Evolutionary conservation across 2,888 invertebrate species (phyloP).

Genomic region (Dastarcus helophoroides): DNA sequence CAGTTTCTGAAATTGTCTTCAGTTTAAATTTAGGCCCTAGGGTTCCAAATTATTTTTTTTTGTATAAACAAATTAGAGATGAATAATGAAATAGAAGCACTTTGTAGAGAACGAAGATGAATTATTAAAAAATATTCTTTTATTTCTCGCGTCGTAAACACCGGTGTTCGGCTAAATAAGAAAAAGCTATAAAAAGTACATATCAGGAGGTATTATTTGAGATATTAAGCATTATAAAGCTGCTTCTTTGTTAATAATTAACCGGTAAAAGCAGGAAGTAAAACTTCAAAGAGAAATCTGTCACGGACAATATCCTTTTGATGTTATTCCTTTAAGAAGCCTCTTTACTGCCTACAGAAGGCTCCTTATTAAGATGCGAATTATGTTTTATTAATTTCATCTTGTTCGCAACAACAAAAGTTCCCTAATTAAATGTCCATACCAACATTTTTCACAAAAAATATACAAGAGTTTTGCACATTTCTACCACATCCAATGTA

Average conservation of each 20-base stretch:
- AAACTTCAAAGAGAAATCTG: slow-evolving; percentile 34
- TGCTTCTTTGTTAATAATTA: slow-evolving; percentile 36
- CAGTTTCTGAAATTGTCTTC: too few species aligned
- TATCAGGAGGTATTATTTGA: slow-evolving; percentile 26
- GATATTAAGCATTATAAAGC: slow-evolving; percentile 29
- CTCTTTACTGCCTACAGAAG: slow-evolving; percentile 12
- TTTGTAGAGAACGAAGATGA: too few species aligned
- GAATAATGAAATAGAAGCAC: too few species aligned
- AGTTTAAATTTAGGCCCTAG: too few species aligned
- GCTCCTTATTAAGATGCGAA: slow-evolving; percentile 21
- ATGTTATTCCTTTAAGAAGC: slow-evolving; percentile 25
- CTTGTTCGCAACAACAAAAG: slow-evolving; percentile 18
- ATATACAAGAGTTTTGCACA: too few species aligned
- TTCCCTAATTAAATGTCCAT: slow-evolving; percentile 17
- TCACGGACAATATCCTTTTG: slow-evolving; percentile 35
- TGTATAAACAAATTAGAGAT: too few species aligned
- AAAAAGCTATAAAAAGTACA: slow-evolving; percentile 13
- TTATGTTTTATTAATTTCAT: slow-evolving; percentile 25
- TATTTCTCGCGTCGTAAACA: too few species aligned
- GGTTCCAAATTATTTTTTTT: too few species aligned
- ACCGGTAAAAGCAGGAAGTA: slow-evolving; percentile 33
- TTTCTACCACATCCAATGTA: too few species aligned
- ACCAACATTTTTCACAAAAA: slow-evolving; percentile 11
- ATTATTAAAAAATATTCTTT: too few species aligned
- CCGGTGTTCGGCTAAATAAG: too few species aligned